Evolutionary conservation across 1,140 invertebrate genomes (phyloP).

Genomic region (Apocrypta bakeri): DNA sequence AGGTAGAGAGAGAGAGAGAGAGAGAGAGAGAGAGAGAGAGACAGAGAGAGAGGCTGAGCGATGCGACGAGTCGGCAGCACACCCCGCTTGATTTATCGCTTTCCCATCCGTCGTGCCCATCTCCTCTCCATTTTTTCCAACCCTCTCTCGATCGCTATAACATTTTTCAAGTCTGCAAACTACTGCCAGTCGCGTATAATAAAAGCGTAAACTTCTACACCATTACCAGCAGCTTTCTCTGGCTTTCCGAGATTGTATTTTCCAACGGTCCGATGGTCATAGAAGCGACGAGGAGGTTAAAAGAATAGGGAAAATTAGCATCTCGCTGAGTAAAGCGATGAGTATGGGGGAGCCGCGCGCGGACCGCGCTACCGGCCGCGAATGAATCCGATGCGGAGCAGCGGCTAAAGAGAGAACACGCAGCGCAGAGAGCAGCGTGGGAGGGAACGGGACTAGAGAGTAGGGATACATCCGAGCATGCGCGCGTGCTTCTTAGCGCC

Average conservation of each 20-base stretch:
- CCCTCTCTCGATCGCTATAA: not conserved
- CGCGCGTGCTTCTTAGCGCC: too few species aligned
- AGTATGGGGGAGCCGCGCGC: not conserved
- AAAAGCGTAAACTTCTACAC: too few species aligned
- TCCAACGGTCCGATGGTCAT: too few species aligned
- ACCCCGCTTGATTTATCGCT: constrained; percentile 29
- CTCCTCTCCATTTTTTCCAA: not conserved
- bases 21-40: too few species aligned
- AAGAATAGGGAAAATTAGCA: too few species aligned
- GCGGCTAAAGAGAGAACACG: not conserved
- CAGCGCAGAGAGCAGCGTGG: not conserved
- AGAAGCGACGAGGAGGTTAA: too few species aligned
- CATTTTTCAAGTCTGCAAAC: too few species aligned
- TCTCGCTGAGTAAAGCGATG: too few species aligned
- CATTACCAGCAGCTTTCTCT: too few species aligned
- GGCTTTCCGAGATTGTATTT: too few species aligned
- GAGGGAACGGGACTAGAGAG: not conserved
- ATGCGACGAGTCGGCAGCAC: constrained; percentile 5
- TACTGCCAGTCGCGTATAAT: too few species aligned
- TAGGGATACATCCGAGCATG: not conserved
- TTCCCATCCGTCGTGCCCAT: constrained; percentile 13
- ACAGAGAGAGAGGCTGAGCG: not conserved
- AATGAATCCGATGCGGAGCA: not conserved
- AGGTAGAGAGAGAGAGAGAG: not conserved
- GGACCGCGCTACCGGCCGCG: not conserved